phyloP scores from a whole-genome alignment of 2,888 invertebrate species.

The Morpho achilles region DNA sequence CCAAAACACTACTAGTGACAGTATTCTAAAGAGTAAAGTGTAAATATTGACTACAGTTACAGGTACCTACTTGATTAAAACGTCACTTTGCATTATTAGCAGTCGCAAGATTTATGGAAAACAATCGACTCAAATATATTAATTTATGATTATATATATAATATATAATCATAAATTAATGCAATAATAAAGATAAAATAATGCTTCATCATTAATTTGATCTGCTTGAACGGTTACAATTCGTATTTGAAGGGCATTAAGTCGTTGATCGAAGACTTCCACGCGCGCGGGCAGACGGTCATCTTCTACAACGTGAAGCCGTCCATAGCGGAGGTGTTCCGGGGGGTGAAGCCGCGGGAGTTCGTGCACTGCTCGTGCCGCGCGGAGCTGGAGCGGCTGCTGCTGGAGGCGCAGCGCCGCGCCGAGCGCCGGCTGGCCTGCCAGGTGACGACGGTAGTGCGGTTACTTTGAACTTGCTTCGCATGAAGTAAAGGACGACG shows the following conservation, averaged over 20 bases:
- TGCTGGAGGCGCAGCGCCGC: constrained; percentile 33
- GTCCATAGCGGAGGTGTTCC: constrained; percentile 84
- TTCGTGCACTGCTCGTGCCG: constrained; percentile 77
- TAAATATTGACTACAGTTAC: too few relatives aligned
- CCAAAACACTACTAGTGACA: too few relatives aligned
- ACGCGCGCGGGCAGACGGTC: constrained; percentile 82
- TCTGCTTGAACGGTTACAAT: not conserved
- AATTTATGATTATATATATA: too few relatives aligned
- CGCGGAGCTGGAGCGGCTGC: constrained; percentile 55
- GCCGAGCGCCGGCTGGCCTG: constrained; percentile 7
- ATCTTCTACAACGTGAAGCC: constrained; percentile 88
- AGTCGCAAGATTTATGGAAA: too few relatives aligned
- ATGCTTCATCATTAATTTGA: not conserved
- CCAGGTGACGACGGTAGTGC: not conserved
- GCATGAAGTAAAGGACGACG: too few relatives aligned
- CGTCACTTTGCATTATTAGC: too few relatives aligned
- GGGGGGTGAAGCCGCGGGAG: constrained; percentile 83
- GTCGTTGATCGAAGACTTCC: constrained; percentile 84
- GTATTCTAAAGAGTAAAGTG: too few relatives aligned
- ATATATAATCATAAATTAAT: too few relatives aligned
- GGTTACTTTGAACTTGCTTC: too few relatives aligned
- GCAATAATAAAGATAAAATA: too few relatives aligned
- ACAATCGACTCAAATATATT: too few relatives aligned
- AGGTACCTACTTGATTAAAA: too few relatives aligned
- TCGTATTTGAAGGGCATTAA: constrained; percentile 81